Base-by-base conservation (phyloP, 2,797 vertebrate genomes). In the Ptychadena robeensis region DNA sequence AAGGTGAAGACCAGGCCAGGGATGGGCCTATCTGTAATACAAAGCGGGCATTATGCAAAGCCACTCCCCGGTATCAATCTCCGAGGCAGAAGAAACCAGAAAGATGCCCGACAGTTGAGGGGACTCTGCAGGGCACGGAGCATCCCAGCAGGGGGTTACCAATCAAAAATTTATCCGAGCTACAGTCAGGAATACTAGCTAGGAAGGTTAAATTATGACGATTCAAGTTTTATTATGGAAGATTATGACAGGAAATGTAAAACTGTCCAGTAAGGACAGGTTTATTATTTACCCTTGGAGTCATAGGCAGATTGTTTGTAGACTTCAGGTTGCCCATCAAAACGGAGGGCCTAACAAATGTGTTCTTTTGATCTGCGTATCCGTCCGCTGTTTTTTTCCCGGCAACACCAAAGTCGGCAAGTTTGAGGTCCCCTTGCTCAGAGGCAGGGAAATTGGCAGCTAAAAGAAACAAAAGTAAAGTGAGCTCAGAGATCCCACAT, bases 321-420 rank as follows among this genome's bases (percentile, higher is more conserved):
- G 86, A 95, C 94, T 90, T 95, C 94, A 70, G 94, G 94, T 53
- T n/a, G 94, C 94, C 94, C 95, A 95, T 94, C 94, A 95, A 87
- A 95, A 95, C 0, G 94, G 94, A 38, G 94, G 94, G 85, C 94
- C 94, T 66, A n/a, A 95, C 94, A 86, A 95, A 95, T 18, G 94
- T 95, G 59, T 95, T 84, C 94, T 92, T 87, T 95, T 95, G 85
- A 95, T 95, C 67, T 95, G 94, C 0, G 94, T 95, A 83, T 95
- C 94, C 28, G 94, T 95, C 87, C 95, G 90, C 89, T 95, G 94
- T 66, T n/a, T n/a, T n/a, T n/a, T n/a, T n/a, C n/a, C 94, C 94
- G 81, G 94, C 94, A 86, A 95, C 94, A 68, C 94, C 94, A 85
- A 95, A 95, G 87, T 95, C 94, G 35, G 94, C 94, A 65, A 95